Percentiles rank a stretch among this genome's conserved stretches.
phyloP scores from a whole-genome alignment of 2,797 vertebrate genomes.

The Nasua narica region DNA sequence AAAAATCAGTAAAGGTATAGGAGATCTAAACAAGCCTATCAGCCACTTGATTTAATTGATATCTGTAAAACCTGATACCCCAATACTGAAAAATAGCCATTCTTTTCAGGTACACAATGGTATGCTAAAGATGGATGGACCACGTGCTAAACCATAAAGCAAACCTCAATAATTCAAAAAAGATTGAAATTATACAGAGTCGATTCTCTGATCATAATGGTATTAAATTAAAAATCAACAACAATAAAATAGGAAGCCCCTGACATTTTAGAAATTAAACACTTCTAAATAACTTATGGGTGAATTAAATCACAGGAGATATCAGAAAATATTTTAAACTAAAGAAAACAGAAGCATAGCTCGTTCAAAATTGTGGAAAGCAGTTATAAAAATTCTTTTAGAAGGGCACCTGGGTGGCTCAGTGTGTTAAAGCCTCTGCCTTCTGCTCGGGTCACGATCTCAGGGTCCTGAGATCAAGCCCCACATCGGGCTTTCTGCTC shows the following conservation, averaged over 20 bases:
- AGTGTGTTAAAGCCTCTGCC: no score
- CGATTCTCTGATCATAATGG: background rate
- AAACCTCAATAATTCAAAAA: constrained; percentile 17
- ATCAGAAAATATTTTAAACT: background rate
- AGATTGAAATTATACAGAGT: background rate
- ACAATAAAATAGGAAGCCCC: background rate
- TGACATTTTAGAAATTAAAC: background rate
- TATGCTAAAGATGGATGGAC: background rate
- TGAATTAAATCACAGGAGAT: constrained; percentile 1
- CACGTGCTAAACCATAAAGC: background rate
- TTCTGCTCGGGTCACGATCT: no score
- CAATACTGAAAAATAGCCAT: background rate
- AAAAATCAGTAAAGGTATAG: background rate
- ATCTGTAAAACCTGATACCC: background rate
- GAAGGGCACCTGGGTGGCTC: no score
- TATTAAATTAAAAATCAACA: constrained; percentile 12
- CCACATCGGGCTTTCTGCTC: no score
- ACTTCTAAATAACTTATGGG: background rate
- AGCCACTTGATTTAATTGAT: background rate
- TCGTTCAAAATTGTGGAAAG: background rate
- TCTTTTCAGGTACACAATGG: background rate
- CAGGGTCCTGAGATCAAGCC: no score
- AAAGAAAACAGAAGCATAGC: background rate
- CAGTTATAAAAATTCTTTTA: background rate
- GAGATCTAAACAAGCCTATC: background rate